phyloP scores from a whole-genome alignment of 2,113 vertebrate species.

The Amphiprion percula region DNA sequence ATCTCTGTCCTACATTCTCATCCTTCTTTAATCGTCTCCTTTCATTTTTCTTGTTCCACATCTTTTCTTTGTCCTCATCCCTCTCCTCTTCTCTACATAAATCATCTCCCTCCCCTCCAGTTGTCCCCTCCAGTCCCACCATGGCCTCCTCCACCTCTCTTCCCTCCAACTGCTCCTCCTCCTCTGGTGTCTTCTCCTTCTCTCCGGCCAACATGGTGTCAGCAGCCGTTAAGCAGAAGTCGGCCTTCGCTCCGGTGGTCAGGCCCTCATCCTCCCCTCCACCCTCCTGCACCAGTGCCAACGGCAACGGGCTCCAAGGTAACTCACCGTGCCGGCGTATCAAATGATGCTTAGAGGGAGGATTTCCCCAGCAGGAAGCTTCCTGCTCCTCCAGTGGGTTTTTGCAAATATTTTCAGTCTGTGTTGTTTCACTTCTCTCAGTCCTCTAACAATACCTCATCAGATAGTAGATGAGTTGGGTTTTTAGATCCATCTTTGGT shows the following conservation, averaged over 20 bases:
- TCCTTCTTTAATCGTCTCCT: neutral
- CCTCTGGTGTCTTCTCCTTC: conserved; percentile 98
- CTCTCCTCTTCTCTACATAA: neutral
- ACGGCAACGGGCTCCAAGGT: conserved; percentile 98
- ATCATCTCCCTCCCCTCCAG: conserved; percentile 67
- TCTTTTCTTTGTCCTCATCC: neutral
- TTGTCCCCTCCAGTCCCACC: conserved; percentile 97
- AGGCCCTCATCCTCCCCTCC: conserved; percentile 96
- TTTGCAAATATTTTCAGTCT: neutral
- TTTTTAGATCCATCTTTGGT: too few relatives aligned
- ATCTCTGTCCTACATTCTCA: neutral
- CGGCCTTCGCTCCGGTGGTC: conserved; percentile 97
- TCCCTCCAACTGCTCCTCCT: conserved; percentile 97
- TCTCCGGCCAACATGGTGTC: conserved; percentile 99
- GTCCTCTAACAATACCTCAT: neutral
- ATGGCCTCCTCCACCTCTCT: conserved; percentile 98
- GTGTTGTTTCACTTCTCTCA: neutral
- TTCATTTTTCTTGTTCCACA: neutral
- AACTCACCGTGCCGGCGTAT: conserved; percentile 53
- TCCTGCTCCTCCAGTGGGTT: neutral
- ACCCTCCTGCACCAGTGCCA: conserved; percentile 97
- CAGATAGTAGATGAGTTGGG: neutral
- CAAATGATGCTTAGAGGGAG: conserved; percentile 4
- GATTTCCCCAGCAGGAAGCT: neutral
- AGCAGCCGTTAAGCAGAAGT: conserved; percentile 99